Percentiles rank a stretch among this genome's conserved stretches.
These are phyloP conservation scores for Cordylochernes scorpioides DNA, from an alignment of 2,888 invertebrate genomes.

Conservation along the genomic window DNA sequence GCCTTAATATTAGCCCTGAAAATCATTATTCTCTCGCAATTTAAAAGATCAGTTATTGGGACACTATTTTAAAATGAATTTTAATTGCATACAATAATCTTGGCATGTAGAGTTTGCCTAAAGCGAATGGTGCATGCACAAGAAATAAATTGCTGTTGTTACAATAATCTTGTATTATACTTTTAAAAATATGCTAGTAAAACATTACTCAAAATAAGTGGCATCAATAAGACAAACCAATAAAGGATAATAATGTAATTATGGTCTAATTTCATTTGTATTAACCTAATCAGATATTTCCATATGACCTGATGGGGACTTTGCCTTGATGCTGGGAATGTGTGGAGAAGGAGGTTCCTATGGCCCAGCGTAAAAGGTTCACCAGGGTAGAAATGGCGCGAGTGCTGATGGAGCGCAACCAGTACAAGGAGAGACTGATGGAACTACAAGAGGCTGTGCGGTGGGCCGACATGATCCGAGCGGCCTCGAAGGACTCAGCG, in stretches of 20 bases:
- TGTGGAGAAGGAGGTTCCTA: constrained; percentile 60
- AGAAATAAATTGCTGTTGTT: too few relatives aligned
- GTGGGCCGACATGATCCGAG: constrained; percentile 84
- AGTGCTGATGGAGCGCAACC: constrained; percentile 94
- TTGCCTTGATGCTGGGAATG: not conserved
- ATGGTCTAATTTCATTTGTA: not conserved
- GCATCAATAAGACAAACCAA: too few relatives aligned
- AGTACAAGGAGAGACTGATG: constrained; percentile 94
- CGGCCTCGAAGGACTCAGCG: constrained; percentile 46
- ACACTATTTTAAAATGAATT: not conserved
- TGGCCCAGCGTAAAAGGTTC: constrained; percentile 84
- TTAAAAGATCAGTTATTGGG: too few relatives aligned
- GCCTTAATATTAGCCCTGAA: too few relatives aligned
- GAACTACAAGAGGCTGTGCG: constrained; percentile 93
- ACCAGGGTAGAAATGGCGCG: constrained; percentile 98
- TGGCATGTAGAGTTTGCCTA: too few relatives aligned
- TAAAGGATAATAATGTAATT: not conserved
- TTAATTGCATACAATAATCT: too few relatives aligned
- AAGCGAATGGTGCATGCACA: too few relatives aligned
- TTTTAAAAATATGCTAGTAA: not conserved
- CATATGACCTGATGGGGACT: not conserved
- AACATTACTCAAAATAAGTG: not conserved
- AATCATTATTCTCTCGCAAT: too few relatives aligned
- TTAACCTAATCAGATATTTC: not conserved
- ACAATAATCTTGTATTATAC: not conserved